Percentiles rank a stretch among this genome's conserved stretches.
Evolutionary conservation across 2,888 invertebrate species (phyloP).

Genomic region (Epistrophe grossulariae): DNA sequence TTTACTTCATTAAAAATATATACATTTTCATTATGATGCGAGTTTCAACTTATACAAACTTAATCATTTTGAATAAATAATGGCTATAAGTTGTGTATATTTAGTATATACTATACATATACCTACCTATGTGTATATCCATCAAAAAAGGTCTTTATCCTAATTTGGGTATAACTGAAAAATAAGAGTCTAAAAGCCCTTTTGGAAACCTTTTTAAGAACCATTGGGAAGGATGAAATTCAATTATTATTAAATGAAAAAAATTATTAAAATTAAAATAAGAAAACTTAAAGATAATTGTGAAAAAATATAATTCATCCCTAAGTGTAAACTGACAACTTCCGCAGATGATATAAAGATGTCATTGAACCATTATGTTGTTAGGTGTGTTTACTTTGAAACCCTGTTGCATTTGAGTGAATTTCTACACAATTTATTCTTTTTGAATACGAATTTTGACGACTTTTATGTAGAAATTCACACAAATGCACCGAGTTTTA

Average conservation of each 20-base stretch:
- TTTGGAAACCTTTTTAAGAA: neutral
- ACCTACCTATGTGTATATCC: neutral
- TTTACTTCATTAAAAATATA: neutral
- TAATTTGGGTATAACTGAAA: neutral
- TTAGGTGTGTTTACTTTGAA: too few relatives aligned
- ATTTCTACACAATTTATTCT: too few relatives aligned
- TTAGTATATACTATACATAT: too few relatives aligned
- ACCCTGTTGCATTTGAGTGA: too few relatives aligned
- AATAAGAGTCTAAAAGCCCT: neutral
- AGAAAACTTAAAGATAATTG: neutral
- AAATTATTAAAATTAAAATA: neutral
- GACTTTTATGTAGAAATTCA: too few relatives aligned
- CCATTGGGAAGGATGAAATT: neutral
- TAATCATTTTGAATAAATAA: slow-evolving; percentile 1
- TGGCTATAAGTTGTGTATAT: neutral
- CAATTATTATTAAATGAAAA: neutral
- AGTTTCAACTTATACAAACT: neutral
- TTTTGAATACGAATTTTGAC: too few relatives aligned
- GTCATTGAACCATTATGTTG: neutral
- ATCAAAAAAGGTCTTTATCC: slow-evolving; percentile 5
- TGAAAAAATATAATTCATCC: neutral
- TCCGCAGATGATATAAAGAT: neutral
- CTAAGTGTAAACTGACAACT: neutral
- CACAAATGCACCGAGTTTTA: too few relatives aligned
- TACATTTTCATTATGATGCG: neutral